These are phyloP conservation scores for Schrankia costaestrigalis DNA, from an alignment of 2,888 invertebrate species.

Conservation along the genomic window DNA sequence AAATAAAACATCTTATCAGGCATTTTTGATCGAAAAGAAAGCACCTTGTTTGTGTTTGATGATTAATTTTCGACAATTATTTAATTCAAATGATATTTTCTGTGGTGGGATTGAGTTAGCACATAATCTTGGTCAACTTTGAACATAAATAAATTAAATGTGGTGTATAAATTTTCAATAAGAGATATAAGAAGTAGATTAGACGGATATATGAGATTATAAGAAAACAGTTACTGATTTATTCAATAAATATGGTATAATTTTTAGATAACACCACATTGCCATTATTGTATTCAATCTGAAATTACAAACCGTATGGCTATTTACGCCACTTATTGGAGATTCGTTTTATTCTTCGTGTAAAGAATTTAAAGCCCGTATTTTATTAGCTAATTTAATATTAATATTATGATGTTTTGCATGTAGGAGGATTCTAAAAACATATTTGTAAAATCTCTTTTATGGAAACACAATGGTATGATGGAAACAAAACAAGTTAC, in stretches of 20 bases:
- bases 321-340: too few relatives aligned
- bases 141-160: slow-evolving; percentile 8
- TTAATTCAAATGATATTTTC: too few relatives aligned
- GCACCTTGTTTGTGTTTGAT: slow-evolving; percentile 17
- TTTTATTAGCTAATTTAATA: slow-evolving; percentile 16
- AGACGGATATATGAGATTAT: too few relatives aligned
- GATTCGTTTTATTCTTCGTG: too few relatives aligned
- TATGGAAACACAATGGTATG: slow-evolving; percentile 16
- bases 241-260: slow-evolving; percentile 4
- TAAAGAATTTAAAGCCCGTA: slow-evolving; percentile 9
- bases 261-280: slow-evolving; percentile 1
- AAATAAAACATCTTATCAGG: slow-evolving; percentile 46
- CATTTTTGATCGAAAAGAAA: slow-evolving; percentile 32
- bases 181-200: too few relatives aligned
- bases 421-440: slow-evolving; percentile 27
- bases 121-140: slow-evolving; percentile 5
- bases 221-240: too few relatives aligned
- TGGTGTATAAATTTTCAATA: too few relatives aligned
- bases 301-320: slow-evolving; percentile 13
- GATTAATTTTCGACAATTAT: slow-evolving; percentile 27
- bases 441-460: slow-evolving; percentile 13
- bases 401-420: slow-evolving; percentile 13
- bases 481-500: slow-evolving; percentile 18
- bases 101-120: too few relatives aligned
- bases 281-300: slow-evolving; percentile 12